Evolutionary conservation across 2,113 vertebrate species (phyloP), one percentile per base, ranked within the genome.

Genomic region (Penelope pileata): DNA sequence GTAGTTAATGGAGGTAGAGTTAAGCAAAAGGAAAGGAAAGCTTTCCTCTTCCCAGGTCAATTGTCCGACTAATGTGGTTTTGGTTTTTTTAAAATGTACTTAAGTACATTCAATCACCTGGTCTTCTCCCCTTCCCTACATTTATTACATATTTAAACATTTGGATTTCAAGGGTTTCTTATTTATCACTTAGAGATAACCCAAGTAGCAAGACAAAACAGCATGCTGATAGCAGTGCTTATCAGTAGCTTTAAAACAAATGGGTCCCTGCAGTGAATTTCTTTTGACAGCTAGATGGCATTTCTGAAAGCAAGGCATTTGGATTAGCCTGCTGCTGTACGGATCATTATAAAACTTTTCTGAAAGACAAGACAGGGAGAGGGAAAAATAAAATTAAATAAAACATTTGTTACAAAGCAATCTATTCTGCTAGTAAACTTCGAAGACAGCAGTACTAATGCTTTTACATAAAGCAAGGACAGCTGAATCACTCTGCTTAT

Each of bases 261-360:
- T 40, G 64, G 29, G 40, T 84, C 82, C 70, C 64, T 75, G 68
- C n/a, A 80, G 63, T 63, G 70, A 92, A 72, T 95, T 87, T 95
- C 76, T 82, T 94, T 80, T 96, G 94, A 96, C 91, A 95, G 82
- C 83, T 84, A 94, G 60, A 83, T 77, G 63, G 83, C 82, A 96
- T 82, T 91, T 89, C 72, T 94, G 77, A 94, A 83, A 78, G 47
- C 36, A 64, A 45, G 29, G 54, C 43, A 53, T 69, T 85, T 72
- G 60, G 42, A 84, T 89, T 88, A 87, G 85, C 56, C 56, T 66
- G 70, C 38, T 1, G 7, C 21, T 67, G 30, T 64, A 62, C 27
- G 53, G 32, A 79, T n/a, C 15, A 42, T 58, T 73, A 42, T 17
- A 62, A 86, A 62, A 60, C 16, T 83, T 50, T 32, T 60, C 16